Base-by-base conservation (phyloP, 2,888 invertebrate genomes). In the Polietes domitor region DNA sequence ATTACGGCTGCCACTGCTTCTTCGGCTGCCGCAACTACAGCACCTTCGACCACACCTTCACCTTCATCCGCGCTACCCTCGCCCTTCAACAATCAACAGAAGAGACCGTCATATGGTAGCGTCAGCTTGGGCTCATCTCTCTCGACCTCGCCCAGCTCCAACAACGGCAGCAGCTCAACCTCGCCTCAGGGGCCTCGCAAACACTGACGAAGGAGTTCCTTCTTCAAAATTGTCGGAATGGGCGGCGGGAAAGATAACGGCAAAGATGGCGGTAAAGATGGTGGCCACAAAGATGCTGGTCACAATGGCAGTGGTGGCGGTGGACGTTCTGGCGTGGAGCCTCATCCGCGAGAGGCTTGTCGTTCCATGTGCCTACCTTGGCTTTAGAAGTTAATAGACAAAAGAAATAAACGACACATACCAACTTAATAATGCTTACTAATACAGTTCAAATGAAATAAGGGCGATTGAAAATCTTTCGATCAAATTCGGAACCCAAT, bases 121-220 rank as follows among this genome's bases (percentile, higher is more conserved):
- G 88, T 87, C 47, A 88, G 87, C 86, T 63, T 87, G 21, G 86
- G 85, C 6, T 84, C 87, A 9, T 86, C 85, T 17, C 86, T 86
- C 61, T 87, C 84, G 19, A 78, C 86, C 9, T 81, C 83, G 5
- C 81, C 81, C 26, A 75, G 81, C 47, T 84, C 81, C 0, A 81
- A 81, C 61, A 72, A 55, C 21, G 77, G 81, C 28, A 80, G 80
- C 82, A 86, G 78, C 82, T 43, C 85, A 4, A 78, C 87, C 76
- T 87, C 91, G 83, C 88, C 88, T 72, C 88, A 89, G 87, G 82
- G 88, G 63, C 85, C 88, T 82, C 89, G 91, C 83, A 91, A 91
- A 79, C 92, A 92, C 92, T 92, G 92, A 92, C 92, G 92, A 89
- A 91, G 92, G 88, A 91, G 91, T 87, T 92, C 92, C 7, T 89